Conservation (phyloP, 92 coral and sea anemone species). For the Desmophyllum pertusum region DNA sequence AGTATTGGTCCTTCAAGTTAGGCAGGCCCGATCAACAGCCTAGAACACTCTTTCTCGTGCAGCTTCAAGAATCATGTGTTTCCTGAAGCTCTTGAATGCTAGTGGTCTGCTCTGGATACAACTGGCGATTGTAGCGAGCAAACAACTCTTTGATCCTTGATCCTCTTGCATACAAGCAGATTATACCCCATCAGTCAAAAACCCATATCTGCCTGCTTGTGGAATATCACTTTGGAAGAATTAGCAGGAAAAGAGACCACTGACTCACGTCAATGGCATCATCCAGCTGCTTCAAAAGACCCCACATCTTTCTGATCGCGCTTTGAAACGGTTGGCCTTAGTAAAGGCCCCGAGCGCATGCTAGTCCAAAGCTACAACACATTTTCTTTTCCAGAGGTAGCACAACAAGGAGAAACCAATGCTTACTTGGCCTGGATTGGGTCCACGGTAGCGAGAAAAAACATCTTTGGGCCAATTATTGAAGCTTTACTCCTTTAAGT, state of each 20-base stretch:
- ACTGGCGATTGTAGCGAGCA: constrained; percentile 6
- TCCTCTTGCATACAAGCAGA: constrained; percentile 44
- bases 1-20: neutral
- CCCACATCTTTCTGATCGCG: constrained; percentile 46
- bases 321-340: constrained; percentile 41
- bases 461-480: constrained; percentile 45
- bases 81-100: constrained; percentile 33
- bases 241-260: constrained; percentile 42
- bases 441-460: constrained; percentile 61
- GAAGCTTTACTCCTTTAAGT: constrained; percentile 42
- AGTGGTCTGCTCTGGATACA: neutral
- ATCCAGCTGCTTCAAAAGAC: constrained; percentile 36
- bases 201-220: constrained; percentile 51
- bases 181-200: constrained; percentile 58
- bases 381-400: constrained; percentile 46
- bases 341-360: constrained; percentile 28
- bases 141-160: no score
- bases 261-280: constrained; percentile 25
- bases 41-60: constrained; percentile 27
- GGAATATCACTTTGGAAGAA: constrained; percentile 20
- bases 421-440: constrained; percentile 42
- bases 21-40: no score
- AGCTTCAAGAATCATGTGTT: constrained; percentile 53
- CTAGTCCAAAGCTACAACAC: constrained; percentile 58
- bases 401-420: constrained; percentile 66